A percentile compares a stretch with the other conserved stretches of the same genome.
These are phyloP conservation scores for Oxycera nigricornis DNA, from an alignment of 2,888 invertebrate species.

Conservation along the genomic window DNA sequence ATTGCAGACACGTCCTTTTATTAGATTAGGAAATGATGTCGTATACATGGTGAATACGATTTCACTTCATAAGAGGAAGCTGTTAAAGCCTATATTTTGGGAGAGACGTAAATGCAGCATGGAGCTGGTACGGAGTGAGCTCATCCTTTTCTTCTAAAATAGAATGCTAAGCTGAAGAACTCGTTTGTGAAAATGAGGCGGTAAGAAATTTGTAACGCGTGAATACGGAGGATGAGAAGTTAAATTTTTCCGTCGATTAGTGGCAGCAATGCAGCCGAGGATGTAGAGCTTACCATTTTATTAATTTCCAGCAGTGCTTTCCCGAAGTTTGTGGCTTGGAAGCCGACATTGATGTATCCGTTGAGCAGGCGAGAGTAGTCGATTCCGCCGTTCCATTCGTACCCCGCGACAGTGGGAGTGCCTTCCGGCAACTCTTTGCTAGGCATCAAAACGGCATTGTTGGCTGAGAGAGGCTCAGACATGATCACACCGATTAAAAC, in stretches of 20 bases:
- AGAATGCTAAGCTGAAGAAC: no score
- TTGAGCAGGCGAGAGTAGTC: conserved; percentile 84
- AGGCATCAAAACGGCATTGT: conserved; percentile 74
- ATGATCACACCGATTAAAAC: no score
- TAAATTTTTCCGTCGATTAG: not conserved
- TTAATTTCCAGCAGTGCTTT: conserved; percentile 89
- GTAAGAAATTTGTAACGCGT: no score
- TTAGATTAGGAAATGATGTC: no score
- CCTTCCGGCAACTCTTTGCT: conserved; percentile 72
- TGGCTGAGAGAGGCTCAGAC: conserved; percentile 66
- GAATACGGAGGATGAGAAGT: no score
- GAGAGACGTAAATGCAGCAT: no score
- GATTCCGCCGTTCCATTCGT: conserved; percentile 91
- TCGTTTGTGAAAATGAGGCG: not conserved
- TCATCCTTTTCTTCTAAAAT: no score
- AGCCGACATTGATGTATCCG: conserved; percentile 84
- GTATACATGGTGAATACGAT: no score
- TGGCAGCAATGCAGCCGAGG: not conserved
- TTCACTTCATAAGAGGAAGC: no score
- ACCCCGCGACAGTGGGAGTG: conserved; percentile 79
- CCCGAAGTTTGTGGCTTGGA: conserved; percentile 96
- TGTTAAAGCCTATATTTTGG: no score
- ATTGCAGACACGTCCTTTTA: no score
- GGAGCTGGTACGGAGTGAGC: no score
- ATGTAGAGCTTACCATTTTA: conserved; percentile 83